A percentile compares a stretch with the other conserved stretches of the same genome.
Conservation (phyloP, 2,113 vertebrate genomes). For the Anguilla rostrata region DNA sequence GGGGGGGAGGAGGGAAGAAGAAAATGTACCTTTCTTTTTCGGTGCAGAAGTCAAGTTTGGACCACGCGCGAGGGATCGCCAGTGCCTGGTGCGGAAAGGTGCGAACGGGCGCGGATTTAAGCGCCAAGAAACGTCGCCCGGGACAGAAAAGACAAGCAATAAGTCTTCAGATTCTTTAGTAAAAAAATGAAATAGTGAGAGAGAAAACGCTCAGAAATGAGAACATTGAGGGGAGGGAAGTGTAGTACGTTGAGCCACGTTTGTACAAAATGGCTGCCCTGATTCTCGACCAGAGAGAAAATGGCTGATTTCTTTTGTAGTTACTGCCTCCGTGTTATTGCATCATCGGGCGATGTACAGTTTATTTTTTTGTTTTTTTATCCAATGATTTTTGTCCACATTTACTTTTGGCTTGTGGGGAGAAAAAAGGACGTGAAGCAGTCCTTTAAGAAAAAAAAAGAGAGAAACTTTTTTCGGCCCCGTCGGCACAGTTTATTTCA, state of each 20-base stretch:
- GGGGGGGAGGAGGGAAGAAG: not conserved
- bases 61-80: not conserved
- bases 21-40: not conserved
- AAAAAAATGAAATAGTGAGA: not conserved
- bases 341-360: constrained; percentile 32
- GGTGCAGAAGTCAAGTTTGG: not conserved
- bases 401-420: not conserved
- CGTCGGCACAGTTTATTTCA: not conserved
- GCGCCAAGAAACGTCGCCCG: not conserved
- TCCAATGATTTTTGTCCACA: not conserved
- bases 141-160: not conserved
- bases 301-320: constrained; percentile 32
- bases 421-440: not conserved
- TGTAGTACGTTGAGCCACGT: not conserved
- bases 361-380: constrained; percentile 31
- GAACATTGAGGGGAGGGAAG: not conserved
- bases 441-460: not conserved
- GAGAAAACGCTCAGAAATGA: not conserved
- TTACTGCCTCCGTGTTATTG: constrained; percentile 22
- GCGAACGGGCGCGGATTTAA: not conserved
- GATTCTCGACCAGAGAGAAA: constrained; percentile 30
- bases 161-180: not conserved
- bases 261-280: constrained; percentile 42
- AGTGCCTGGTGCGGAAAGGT: not conserved
- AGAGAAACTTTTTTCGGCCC: not conserved